phyloP scores from a whole-genome alignment of 2,797 vertebrate genomes.

The Tokudaia muenninki region DNA sequence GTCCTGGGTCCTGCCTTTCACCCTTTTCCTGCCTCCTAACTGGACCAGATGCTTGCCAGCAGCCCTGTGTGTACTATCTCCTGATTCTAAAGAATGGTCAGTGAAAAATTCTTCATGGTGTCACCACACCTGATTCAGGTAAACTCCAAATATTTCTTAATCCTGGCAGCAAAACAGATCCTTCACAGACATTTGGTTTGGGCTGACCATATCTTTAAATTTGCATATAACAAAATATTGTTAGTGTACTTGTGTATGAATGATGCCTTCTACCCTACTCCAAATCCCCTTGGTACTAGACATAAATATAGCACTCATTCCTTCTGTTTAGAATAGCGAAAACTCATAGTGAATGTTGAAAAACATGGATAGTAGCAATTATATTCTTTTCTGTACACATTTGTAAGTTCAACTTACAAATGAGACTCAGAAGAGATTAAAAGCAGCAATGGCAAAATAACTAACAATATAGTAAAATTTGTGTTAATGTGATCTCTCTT shows the following conservation, averaged over 20 bases:
- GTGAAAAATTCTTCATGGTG: not conserved
- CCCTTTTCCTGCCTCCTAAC: not conserved
- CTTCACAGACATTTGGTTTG: not conserved
- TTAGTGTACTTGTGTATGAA: not conserved
- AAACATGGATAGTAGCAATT: not conserved
- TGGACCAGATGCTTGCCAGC: not conserved
- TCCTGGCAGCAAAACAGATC: not conserved
- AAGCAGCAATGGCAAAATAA: not conserved
- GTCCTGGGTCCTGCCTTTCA: not conserved
- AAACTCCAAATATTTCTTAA: not conserved
- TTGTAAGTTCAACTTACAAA: not conserved
- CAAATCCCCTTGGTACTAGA: not conserved
- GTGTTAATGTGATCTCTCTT: not conserved
- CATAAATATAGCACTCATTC: not conserved
- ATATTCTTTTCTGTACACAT: not conserved
- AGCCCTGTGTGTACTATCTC: not conserved
- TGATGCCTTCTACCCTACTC: not conserved
- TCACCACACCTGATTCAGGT: not conserved
- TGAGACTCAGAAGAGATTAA: not conserved
- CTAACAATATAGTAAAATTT: not conserved
- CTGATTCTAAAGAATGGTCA: not conserved
- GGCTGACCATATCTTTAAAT: not conserved
- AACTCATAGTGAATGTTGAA: not conserved
- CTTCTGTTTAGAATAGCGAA: not conserved
- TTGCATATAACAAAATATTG: not conserved